Evolutionary conservation across 2,888 invertebrate species (phyloP).

Genomic region (Thecophora atra): DNA sequence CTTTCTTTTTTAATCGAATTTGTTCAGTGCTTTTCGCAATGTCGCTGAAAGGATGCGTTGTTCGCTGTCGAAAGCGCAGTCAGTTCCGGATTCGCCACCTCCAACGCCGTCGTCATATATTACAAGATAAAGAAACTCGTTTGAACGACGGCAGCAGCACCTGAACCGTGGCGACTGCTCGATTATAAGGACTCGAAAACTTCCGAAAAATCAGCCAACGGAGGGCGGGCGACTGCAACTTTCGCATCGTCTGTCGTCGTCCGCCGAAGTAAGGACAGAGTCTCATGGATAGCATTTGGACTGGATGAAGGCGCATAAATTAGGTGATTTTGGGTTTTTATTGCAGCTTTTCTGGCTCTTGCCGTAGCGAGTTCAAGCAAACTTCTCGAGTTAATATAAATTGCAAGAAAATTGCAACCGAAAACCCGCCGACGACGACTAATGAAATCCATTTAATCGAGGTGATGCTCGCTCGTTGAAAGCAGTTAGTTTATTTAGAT

Average conservation of each 20-base stretch:
- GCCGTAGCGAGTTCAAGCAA: slow-evolving; percentile 15
- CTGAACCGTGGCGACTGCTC: slow-evolving; percentile 1
- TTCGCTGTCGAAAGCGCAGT: not conserved
- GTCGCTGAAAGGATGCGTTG: not conserved
- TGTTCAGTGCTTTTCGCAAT: not conserved
- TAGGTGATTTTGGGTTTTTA: slow-evolving; percentile 22
- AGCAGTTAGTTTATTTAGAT: not conserved
- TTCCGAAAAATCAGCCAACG: not conserved
- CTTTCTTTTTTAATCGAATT: not conserved
- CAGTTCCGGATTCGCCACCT: not conserved
- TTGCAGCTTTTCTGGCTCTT: slow-evolving; percentile 24
- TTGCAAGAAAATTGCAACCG: slow-evolving; percentile 17
- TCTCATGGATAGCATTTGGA: slow-evolving; percentile 18
- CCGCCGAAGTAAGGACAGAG: not conserved
- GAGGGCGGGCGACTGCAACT: too few species aligned
- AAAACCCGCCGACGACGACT: not conserved
- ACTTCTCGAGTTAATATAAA: slow-evolving; percentile 28
- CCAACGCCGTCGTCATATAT: slow-evolving; percentile 12
- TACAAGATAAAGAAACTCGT: slow-evolving; percentile 27
- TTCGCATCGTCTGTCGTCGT: not conserved
- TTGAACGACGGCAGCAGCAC: slow-evolving; percentile 16
- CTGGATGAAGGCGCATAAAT: slow-evolving; percentile 22
- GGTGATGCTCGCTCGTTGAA: slow-evolving; percentile 1
- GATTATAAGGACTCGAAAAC: not conserved
- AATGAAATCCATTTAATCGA: slow-evolving; percentile 3